Evolutionary conservation across 2,113 vertebrate species (phyloP), one percentile per base, ranked within the genome.

Genomic region (Hemichromis elongatus): DNA sequence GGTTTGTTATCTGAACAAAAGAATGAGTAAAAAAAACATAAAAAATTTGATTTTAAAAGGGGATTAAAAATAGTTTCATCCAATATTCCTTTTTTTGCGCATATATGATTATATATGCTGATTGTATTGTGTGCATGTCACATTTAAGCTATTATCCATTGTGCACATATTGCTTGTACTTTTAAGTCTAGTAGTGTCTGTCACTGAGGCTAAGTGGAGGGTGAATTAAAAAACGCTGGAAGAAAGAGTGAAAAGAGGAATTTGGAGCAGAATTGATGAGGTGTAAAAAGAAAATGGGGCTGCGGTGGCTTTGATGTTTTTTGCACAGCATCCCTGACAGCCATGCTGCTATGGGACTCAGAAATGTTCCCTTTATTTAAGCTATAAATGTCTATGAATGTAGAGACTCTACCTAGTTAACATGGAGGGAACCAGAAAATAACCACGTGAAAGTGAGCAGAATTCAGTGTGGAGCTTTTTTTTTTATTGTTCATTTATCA

Each of bases 271-370:
- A 93, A 86, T 92, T 93, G 92, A 90, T 93, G 92, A 94, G 92
- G 88, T 90, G 92, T 92, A 89, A 92, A 90, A 86, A 92, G 85
- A 84, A 91, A 90, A 93, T 87, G 81, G 63, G 86, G 80, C 86
- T 89, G 86, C 18, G 5, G 90, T 82, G 80, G 90, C 92, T 94
- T 94, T 93, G 94, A 94, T 94, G 90, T 94, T 92, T 70, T 91
- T 77, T 19, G 2, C 79, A 75, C 88, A 86, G 77, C 86, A 80
- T 86, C 81, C 83, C 88, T 93, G 92, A 93, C 89, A 93, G 90
- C 84, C 68, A 82, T 63, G 86, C 84, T 85, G 88, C 87, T 85
- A 12, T 83, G 87, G 87, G 88, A 90, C 84, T 16, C 26, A 56
- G 80, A 79, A 54, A 82, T 81, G 77, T 82, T 87, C 84, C 47